Evolutionary conservation across 2,797 vertebrate genomes (phyloP).

Genomic region (Sparidentex hasta): DNA sequence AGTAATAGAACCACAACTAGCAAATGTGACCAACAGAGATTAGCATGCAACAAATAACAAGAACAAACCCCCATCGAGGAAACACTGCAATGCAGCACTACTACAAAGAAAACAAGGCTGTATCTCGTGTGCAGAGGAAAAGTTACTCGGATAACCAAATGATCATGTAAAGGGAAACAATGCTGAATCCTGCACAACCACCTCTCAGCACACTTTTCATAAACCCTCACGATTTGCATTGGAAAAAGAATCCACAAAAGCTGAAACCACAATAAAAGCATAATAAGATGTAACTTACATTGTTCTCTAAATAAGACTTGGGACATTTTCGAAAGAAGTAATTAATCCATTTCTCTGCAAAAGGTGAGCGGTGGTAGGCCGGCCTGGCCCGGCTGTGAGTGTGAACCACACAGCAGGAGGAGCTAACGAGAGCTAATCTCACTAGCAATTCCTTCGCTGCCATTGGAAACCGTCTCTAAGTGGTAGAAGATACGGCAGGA

Average conservation of each 20-base stretch:
- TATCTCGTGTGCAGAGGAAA: not conserved
- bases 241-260: not conserved
- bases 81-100: not conserved
- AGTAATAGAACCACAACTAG: too few relatives aligned
- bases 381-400: constrained; percentile 36
- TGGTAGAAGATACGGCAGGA: constrained; percentile 77
- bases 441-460: constrained; percentile 71
- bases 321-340: constrained; percentile 58
- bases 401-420: constrained; percentile 78
- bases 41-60: too few relatives aligned
- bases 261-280: not conserved
- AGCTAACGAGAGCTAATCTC: constrained; percentile 83
- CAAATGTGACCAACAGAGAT: too few relatives aligned
- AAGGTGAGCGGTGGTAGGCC: constrained; percentile 51
- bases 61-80: too few relatives aligned
- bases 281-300: constrained; percentile 76
- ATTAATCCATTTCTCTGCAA: constrained; percentile 75
- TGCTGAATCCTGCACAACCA: not conserved
- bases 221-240: not conserved
- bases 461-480: constrained; percentile 76
- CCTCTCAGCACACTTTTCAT: constrained; percentile 14
- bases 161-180: not conserved
- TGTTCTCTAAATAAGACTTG: constrained; percentile 52
- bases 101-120: not conserved
- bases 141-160: constrained; percentile 5